Base-by-base conservation (phyloP, 37 sponge, comb jelly and placozoan species). In the Geodia barretti region DNA sequence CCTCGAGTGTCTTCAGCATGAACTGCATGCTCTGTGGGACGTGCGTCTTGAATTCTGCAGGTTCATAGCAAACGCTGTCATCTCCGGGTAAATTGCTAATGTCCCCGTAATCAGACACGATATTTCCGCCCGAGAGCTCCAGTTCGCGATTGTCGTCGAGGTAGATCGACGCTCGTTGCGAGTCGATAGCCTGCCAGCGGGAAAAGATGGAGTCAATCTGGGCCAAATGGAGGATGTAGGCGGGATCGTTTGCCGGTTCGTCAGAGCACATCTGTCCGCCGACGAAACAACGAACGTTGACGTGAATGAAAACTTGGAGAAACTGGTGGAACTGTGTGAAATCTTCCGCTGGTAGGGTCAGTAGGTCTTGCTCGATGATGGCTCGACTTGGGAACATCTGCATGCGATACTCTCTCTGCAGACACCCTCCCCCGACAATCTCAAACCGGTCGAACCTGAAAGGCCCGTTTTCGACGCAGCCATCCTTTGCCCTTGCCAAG, bases 351-450 rank as follows among this genome's bases (percentile, higher is more conserved):
- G 89, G 74, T 3, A 67, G 66, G 3, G 83, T 35, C 19, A 92
- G 76, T 2, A 92, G 54, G 40, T 85, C 83, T 23, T 80, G 74
- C 29, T 88, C 78, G 36, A 92, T 64, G 19, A 81, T 74, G 21
- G 60, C 78, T 34, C 86, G 30, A 32, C 59, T 78, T 30, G 93
- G 93, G 63, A 88, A 92, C 21, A 47, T 68, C 60, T 54, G 64
- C 3, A 73, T 67, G 39, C 26, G 70, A 72, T 85, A 88, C 19
- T 85, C 86, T 60, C 93, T 62, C 65, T 59, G 72, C 37, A 92
- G 64, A 39, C 93, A 92, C 34, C 86, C 86, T 9, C 93, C 93
- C 68, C 89, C 89, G n/a, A 86, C 78, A n/a, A 88, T 26, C 25
- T 28, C 37, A 47, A 69, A 92, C 30, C 62, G 59, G 1, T 62